Base-by-base conservation (phyloP, 2,888 invertebrate genomes). In the Nipponacmea schrenckii region DNA sequence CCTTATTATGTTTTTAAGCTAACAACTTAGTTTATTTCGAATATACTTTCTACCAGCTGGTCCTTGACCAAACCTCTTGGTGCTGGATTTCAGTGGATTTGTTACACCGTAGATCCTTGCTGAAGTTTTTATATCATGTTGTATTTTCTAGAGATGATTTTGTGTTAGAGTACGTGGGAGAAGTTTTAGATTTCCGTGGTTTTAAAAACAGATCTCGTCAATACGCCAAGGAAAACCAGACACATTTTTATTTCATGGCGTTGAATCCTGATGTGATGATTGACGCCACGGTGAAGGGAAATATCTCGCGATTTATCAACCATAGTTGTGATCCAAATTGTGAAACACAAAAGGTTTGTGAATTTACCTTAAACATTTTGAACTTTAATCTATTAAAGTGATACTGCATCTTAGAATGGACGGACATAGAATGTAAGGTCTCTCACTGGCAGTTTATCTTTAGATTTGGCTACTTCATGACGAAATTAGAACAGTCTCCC, bases 321-420 rank as follows among this genome's bases (percentile, higher is more conserved):
- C 99, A 99, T 88, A 97, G 97, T 64, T 99, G 99, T 88, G 97
- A 98, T 83, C 99, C 99, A 0, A 99, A 99, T 89, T 95, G 97
- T 4, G 97, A 97, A 90, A 98, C 98, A 0, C 98, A 99, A 90
- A 99, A 99, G 90, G 92, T 91, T 79, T 70, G 79, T 62, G 0
- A 31, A 26, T 24, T 31, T 62, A 15, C 12, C 27, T 26, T 31
- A n/a, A n/a, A 44, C 44, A 5, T 62, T 14, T 64, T 68, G 24
- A 72, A 8, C 31, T 31, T 31, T n/a, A n/a, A n/a, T n/a, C n/a
- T n/a, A n/a, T n/a, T n/a, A n/a, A n/a, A n/a, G n/a, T n/a, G n/a
- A n/a, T n/a, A n/a, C n/a, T n/a, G n/a, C n/a, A n/a, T n/a, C n/a
- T n/a, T n/a, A n/a, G 44, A 65, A 15, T 17, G 24, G 7, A 66